Conservation (phyloP, 2,797 vertebrate genomes). For the Sylvia borin region DNA sequence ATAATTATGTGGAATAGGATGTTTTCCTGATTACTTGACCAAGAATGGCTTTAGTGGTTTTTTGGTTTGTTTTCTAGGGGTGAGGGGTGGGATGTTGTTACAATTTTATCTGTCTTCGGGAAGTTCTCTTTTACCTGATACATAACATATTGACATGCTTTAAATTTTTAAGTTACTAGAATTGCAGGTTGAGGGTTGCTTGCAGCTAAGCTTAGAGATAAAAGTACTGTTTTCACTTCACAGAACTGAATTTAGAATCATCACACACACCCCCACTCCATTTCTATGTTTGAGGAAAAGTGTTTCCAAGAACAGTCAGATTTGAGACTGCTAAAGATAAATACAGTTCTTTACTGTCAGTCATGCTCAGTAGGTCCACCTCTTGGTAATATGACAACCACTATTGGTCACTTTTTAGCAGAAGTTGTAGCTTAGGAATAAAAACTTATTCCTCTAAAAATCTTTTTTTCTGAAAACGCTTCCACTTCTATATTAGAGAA, state of each 20-base stretch:
- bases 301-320: not conserved
- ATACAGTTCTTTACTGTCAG: not conserved
- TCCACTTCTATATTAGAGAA: not conserved
- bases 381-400: conserved; percentile 59
- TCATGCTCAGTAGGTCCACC: conserved; percentile 69
- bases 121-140: not conserved
- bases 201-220: not conserved
- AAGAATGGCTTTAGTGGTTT: not conserved
- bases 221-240: not conserved
- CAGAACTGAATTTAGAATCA: not conserved
- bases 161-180: not conserved
- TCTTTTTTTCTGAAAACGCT: not conserved
- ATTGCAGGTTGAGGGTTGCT: not conserved
- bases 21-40: conserved; percentile 24
- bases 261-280: not conserved
- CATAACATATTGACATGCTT: not conserved
- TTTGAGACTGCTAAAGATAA: not conserved
- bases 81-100: not conserved
- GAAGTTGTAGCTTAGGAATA: not conserved
- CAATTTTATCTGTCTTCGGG: not conserved
- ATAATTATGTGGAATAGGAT: conserved; percentile 46
- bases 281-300: not conserved
- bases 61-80: not conserved
- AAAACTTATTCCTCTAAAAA: not conserved
- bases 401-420: not conserved